A percentile compares a stretch with the other conserved stretches of the same genome.
Evolutionary conservation across 2,113 vertebrate genomes (phyloP).

Genomic region (Lophochroa leadbeateri): DNA sequence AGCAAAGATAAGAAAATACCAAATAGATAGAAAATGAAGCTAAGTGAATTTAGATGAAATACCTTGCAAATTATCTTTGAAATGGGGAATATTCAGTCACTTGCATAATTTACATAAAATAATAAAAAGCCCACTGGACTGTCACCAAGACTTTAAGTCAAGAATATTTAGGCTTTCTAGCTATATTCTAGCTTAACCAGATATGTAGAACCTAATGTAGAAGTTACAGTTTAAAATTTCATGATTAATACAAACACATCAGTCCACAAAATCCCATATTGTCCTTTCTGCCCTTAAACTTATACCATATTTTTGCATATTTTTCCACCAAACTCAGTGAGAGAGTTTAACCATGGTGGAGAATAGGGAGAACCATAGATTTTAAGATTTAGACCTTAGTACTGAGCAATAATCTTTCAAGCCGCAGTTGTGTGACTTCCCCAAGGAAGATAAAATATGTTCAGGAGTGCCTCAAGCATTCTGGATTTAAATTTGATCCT

Average conservation of each 20-base stretch:
- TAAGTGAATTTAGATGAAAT: background rate
- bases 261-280: background rate
- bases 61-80: background rate
- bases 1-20: background rate
- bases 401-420: background rate
- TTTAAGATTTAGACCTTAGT: background rate
- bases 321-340: background rate
- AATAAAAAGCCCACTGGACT: background rate
- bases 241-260: background rate
- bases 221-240: background rate
- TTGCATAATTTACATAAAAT: background rate
- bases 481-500: constrained; percentile 48
- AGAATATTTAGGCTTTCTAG: background rate
- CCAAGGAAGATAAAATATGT: background rate
- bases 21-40: background rate
- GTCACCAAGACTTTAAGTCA: background rate
- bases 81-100: background rate
- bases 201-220: background rate
- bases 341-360: background rate
- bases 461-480: background rate
- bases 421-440: background rate
- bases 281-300: background rate
- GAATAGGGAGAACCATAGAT: background rate
- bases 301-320: background rate
- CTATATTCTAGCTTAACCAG: background rate